Evolutionary conservation across 2,888 invertebrate genomes (phyloP).

Genomic region (Drosophila meridionalis): DNA sequence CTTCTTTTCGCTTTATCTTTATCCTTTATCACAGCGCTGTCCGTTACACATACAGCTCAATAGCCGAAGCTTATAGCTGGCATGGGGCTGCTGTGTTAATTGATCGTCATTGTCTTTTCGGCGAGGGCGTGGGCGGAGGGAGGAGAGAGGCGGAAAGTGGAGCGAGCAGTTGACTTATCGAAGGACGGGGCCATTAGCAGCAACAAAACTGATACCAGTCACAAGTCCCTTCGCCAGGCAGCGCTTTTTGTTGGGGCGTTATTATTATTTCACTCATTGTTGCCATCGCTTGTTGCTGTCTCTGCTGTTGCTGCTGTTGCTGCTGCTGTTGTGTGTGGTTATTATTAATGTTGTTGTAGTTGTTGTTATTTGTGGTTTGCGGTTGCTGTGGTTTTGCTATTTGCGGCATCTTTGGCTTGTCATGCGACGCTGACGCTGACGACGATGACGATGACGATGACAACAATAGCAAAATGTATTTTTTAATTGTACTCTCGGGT

Average conservation of each 20-base stretch:
- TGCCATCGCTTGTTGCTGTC: slow-evolving; percentile 41
- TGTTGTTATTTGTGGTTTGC: slow-evolving; percentile 37
- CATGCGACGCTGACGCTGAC: slow-evolving; percentile 63
- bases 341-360: slow-evolving; percentile 32
- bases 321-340: slow-evolving; percentile 13
- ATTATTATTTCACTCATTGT: slow-evolving; percentile 67
- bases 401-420: slow-evolving; percentile 80
- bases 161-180: slow-evolving; percentile 44
- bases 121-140: not conserved
- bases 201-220: slow-evolving; percentile 62
- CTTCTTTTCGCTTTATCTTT: slow-evolving; percentile 4
- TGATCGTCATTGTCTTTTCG: slow-evolving; percentile 61
- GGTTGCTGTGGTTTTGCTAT: slow-evolving; percentile 66
- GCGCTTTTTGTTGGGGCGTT: slow-evolving; percentile 49
- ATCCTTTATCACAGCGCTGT: slow-evolving; percentile 18
- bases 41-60: slow-evolving; percentile 41
- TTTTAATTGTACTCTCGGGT: slow-evolving; percentile 81
- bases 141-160: not conserved
- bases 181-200: slow-evolving; percentile 59
- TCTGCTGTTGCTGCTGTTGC: not conserved
- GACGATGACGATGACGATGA: slow-evolving; percentile 64
- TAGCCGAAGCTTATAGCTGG: slow-evolving; percentile 18
- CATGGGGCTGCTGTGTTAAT: slow-evolving; percentile 50
- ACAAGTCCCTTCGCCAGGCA: slow-evolving; percentile 41
- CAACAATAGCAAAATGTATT: slow-evolving; percentile 76